phyloP scores from a whole-genome alignment of 2,113 vertebrate species.

The Typhlomys cinereus region DNA sequence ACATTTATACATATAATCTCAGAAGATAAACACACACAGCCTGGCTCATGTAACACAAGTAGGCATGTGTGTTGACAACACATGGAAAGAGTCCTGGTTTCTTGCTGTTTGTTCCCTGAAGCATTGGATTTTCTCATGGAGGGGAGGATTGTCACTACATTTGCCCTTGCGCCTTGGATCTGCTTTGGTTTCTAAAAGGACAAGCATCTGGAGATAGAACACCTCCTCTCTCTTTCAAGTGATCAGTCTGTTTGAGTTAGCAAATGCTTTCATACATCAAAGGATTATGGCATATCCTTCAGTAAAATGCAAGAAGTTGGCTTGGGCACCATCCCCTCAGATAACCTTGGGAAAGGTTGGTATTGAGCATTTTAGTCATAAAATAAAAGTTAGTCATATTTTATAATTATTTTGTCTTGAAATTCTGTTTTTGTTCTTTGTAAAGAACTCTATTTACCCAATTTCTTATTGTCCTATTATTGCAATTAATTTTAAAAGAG shows the following conservation, averaged over 20 bases:
- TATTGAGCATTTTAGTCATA: background rate
- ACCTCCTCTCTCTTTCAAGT: background rate
- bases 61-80: conserved; percentile 64
- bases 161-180: conserved; percentile 13
- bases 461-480: background rate
- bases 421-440: background rate
- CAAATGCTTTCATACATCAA: background rate
- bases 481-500: background rate
- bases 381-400: background rate
- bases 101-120: background rate
- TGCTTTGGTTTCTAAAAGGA: conserved; percentile 43
- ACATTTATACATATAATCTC: conserved; percentile 79
- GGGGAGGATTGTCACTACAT: background rate
- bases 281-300: background rate
- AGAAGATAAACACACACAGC: conserved; percentile 73
- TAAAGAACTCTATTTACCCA: background rate
- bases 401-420: background rate
- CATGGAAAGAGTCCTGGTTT: background rate
- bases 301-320: background rate
- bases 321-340: background rate
- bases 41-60: conserved; percentile 67
- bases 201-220: background rate
- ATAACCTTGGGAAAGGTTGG: background rate
- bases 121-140: background rate
- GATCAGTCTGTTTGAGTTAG: background rate